Conservation (phyloP, 2,113 vertebrate species). For the Pteruthius melanotis region DNA sequence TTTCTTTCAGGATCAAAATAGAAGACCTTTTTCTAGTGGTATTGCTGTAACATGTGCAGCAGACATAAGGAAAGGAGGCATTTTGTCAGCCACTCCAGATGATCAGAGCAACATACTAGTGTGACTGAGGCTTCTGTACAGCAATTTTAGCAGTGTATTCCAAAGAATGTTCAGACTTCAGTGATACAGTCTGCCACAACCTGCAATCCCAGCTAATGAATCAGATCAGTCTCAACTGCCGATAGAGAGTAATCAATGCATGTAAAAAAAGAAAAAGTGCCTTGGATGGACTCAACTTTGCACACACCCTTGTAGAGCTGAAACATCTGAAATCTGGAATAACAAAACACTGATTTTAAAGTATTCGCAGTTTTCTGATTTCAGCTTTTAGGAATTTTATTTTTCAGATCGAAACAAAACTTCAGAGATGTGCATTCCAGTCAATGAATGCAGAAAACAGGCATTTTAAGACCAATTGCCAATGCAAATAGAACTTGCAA, state of each 20-base stretch:
- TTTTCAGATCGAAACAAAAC: background rate
- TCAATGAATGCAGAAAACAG: background rate
- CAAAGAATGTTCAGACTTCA: background rate
- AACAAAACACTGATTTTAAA: background rate
- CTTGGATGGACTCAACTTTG: slow-evolving; percentile 1
- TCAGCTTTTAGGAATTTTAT: background rate
- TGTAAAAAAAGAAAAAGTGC: background rate
- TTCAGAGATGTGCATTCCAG: background rate
- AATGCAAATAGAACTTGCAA: background rate
- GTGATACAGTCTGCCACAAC: background rate
- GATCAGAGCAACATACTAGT: background rate
- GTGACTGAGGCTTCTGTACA: background rate
- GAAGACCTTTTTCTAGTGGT: background rate
- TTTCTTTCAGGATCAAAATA: slow-evolving; percentile 11
- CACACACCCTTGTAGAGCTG: background rate
- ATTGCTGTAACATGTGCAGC: background rate
- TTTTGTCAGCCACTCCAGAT: background rate
- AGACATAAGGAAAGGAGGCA: background rate
- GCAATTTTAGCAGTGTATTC: background rate
- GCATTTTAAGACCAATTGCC: background rate
- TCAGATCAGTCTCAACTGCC: background rate
- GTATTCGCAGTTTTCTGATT: background rate
- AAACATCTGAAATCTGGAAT: background rate
- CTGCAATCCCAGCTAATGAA: background rate
- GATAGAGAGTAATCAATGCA: background rate